A percentile compares a stretch with the other conserved stretches of the same genome.
Evolutionary conservation across 2,797 vertebrate genomes (phyloP).

Genomic region (Falco concolor): DNA sequence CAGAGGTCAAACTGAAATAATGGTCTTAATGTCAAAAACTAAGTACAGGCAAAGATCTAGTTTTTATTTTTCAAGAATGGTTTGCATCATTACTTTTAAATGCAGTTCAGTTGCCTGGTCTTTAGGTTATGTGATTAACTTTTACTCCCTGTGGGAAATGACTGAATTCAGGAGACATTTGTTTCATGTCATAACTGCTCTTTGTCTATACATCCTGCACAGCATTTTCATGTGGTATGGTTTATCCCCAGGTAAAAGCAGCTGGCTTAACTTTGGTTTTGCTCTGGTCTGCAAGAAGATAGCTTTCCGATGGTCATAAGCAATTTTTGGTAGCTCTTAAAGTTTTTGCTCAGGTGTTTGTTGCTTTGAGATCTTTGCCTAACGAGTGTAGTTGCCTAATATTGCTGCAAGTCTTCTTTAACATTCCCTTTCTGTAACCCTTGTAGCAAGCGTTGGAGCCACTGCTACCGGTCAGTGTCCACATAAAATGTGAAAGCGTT

Average conservation of each 20-base stretch:
- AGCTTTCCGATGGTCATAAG: not conserved
- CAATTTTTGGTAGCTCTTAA: not conserved
- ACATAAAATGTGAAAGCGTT: not conserved
- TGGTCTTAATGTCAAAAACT: not conserved
- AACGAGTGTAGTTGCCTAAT: not conserved
- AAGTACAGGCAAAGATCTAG: not conserved
- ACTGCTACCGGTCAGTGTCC: not conserved
- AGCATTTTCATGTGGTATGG: not conserved
- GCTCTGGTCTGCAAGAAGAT: not conserved
- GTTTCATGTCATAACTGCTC: not conserved
- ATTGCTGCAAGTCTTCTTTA: not conserved
- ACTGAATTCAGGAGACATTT: conserved; percentile 37
- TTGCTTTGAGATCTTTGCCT: not conserved
- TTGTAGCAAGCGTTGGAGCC: not conserved
- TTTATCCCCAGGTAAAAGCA: not conserved
- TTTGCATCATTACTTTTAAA: conserved; percentile 40
- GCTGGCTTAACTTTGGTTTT: not conserved
- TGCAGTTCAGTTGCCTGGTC: conserved; percentile 11
- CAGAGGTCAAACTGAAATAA: conserved; percentile 4
- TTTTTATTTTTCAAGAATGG: not conserved
- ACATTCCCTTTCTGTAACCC: not conserved
- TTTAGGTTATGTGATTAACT: conserved; percentile 21
- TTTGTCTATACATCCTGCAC: not conserved
- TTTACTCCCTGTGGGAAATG: conserved; percentile 36
- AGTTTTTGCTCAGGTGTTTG: not conserved